Conservation (phyloP, 2,113 vertebrate species). For the Myotis davidii region DNA sequence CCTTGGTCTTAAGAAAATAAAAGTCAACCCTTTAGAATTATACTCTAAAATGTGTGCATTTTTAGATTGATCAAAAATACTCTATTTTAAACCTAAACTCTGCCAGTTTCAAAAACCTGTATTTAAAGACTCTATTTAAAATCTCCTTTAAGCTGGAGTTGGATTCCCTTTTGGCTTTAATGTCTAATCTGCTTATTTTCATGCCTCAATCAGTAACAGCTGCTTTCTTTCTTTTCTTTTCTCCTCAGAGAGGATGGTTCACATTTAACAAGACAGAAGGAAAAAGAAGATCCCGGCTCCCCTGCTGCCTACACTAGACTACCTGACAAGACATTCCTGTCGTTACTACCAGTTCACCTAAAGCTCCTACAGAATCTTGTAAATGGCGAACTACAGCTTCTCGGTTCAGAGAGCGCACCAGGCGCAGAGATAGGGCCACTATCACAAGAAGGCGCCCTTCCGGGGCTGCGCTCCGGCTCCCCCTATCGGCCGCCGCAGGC, state of each 20-base stretch:
- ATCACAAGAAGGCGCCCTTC: not conserved
- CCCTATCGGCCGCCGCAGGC: not conserved
- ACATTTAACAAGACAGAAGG: not conserved
- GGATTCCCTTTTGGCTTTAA: not conserved
- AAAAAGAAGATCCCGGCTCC: not conserved
- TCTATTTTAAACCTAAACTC: not conserved
- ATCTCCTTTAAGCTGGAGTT: not conserved
- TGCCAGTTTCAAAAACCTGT: not conserved
- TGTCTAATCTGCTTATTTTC: not conserved
- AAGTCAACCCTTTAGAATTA: not conserved
- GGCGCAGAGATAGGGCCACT: not conserved
- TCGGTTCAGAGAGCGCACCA: not conserved
- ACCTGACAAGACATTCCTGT: not conserved
- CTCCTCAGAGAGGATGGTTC: not conserved
- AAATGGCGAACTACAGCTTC: not conserved
- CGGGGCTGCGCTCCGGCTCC: not conserved
- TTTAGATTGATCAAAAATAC: too few species aligned
- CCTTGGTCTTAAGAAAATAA: not conserved
- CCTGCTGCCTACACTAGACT: not conserved
- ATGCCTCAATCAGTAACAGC: not conserved
- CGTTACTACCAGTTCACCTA: not conserved
- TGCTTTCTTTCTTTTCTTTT: not conserved
- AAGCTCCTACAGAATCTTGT: not conserved
- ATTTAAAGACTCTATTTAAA: slow-evolving; percentile 13
- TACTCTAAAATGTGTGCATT: not conserved